phyloP scores from a whole-genome alignment of 2,113 vertebrate species.

The Crotophaga sulcirostris region DNA sequence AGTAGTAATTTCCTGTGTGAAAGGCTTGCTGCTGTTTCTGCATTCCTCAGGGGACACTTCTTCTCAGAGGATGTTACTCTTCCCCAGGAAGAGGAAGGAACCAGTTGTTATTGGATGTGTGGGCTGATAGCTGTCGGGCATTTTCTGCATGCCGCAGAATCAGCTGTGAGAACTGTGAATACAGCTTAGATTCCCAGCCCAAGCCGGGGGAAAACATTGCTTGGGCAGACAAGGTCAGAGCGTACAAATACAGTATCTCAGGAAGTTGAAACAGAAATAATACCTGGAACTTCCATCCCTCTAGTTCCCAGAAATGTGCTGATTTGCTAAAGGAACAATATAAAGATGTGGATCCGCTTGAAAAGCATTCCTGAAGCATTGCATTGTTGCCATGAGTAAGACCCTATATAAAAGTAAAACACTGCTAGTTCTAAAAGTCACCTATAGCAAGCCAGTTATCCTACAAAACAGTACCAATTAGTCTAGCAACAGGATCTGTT shows the following conservation, averaged over 20 bases:
- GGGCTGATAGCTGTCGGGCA: constrained; percentile 74
- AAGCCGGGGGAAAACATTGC: neutral
- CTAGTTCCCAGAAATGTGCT: constrained; percentile 49
- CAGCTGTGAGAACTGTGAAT: constrained; percentile 75
- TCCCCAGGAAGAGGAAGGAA: constrained; percentile 85
- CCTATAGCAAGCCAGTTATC: neutral
- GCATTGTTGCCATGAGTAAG: neutral
- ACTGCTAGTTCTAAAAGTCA: neutral
- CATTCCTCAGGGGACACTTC: constrained; percentile 78
- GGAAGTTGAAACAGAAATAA: constrained; percentile 69
- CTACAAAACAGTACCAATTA: neutral
- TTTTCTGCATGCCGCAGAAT: constrained; percentile 74
- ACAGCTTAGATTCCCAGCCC: constrained; percentile 61
- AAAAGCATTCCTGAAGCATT: constrained; percentile 15
- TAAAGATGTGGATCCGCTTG: neutral
- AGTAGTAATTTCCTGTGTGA: constrained; percentile 80
- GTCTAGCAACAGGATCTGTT: neutral
- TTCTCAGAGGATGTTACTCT: constrained; percentile 79
- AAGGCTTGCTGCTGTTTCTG: constrained; percentile 69
- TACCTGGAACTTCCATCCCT: constrained; percentile 52
- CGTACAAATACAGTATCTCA: constrained; percentile 18
- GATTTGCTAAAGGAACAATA: constrained; percentile 48
- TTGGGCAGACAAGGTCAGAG: constrained; percentile 47
- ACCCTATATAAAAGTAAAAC: neutral
- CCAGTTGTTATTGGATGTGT: constrained; percentile 77